Evolutionary conservation across 2,888 invertebrate genomes (phyloP).

Genomic region (Synanthedon tipuliformis): DNA sequence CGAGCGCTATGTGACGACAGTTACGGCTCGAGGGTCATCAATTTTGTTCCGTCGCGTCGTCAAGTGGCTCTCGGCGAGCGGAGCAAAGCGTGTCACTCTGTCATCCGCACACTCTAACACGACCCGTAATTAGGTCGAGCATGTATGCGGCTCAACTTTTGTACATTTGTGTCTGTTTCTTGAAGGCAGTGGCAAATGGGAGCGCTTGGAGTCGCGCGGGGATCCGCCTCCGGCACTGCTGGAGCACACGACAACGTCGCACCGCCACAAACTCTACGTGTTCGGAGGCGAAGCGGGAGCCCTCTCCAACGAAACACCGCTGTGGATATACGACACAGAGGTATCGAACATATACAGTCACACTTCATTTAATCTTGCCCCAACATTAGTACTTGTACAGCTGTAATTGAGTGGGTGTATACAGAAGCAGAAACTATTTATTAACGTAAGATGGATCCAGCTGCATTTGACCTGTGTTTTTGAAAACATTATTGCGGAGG

Average conservation of each 20-base stretch:
- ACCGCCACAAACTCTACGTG: constrained; percentile 80
- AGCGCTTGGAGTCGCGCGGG: constrained; percentile 76
- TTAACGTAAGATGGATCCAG: too few relatives aligned
- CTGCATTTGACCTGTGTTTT: too few relatives aligned
- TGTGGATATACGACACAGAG: constrained; percentile 86
- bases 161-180: neutral
- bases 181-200: constrained; percentile 80
- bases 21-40: neutral
- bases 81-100: neutral
- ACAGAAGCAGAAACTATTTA: too few relatives aligned
- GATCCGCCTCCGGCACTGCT: constrained; percentile 84
- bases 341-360: constrained; percentile 34
- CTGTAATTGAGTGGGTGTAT: too few relatives aligned
- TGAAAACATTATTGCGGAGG: too few relatives aligned
- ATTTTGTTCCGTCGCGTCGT: neutral
- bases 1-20: neutral
- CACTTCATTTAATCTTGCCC: too few relatives aligned
- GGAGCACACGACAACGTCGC: constrained; percentile 85
- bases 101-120: neutral
- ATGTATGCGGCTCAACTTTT: neutral
- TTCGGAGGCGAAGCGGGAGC: constrained; percentile 90
- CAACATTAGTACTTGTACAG: too few relatives aligned
- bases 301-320: constrained; percentile 82
- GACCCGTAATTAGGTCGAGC: neutral
- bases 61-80: neutral